These are phyloP conservation scores for Clistopyga incitator DNA, from an alignment of 2,888 invertebrate species.

Conservation along the genomic window DNA sequence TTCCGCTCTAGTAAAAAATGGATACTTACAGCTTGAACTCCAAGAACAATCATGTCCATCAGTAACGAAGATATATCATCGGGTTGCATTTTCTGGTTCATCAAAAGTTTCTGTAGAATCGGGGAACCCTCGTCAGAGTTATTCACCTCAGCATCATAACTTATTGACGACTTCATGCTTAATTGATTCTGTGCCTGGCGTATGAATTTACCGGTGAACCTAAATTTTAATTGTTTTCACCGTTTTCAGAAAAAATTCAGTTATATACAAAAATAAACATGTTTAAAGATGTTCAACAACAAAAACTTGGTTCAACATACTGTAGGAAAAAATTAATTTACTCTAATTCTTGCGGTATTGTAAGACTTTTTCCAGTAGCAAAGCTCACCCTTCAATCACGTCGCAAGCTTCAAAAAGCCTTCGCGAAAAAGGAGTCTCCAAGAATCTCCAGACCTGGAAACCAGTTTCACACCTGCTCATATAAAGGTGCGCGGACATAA, in stretches of 20 bases:
- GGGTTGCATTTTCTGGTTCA: slow-evolving; percentile 85
- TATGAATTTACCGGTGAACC: slow-evolving; percentile 87
- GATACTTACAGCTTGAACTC: slow-evolving; percentile 87
- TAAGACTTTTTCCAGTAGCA: background rate
- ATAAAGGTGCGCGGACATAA: slow-evolving; percentile 86
- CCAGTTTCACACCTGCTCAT: slow-evolving; percentile 88
- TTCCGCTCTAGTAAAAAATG: background rate
- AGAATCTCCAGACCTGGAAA: slow-evolving; percentile 88
- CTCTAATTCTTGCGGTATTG: no score
- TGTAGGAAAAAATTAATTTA: no score
- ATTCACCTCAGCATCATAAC: slow-evolving; percentile 47
- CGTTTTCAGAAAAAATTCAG: background rate
- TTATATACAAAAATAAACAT: no score
- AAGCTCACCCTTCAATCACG: slow-evolving; percentile 86
- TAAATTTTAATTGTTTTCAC: slow-evolving; percentile 75
- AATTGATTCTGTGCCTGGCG: slow-evolving; percentile 82
- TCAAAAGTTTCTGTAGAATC: slow-evolving; percentile 86
- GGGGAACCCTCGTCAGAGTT: slow-evolving; percentile 76
- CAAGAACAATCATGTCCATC: slow-evolving; percentile 89
- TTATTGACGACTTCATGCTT: slow-evolving; percentile 75
- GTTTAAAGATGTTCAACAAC: no score
- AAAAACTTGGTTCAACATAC: no score
- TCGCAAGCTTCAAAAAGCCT: slow-evolving; percentile 87
- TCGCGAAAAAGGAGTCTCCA: slow-evolving; percentile 87
- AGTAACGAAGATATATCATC: slow-evolving; percentile 88